Conservation (phyloP, 1,140 invertebrate species). For the Diachasmimorpha longicaudata region DNA sequence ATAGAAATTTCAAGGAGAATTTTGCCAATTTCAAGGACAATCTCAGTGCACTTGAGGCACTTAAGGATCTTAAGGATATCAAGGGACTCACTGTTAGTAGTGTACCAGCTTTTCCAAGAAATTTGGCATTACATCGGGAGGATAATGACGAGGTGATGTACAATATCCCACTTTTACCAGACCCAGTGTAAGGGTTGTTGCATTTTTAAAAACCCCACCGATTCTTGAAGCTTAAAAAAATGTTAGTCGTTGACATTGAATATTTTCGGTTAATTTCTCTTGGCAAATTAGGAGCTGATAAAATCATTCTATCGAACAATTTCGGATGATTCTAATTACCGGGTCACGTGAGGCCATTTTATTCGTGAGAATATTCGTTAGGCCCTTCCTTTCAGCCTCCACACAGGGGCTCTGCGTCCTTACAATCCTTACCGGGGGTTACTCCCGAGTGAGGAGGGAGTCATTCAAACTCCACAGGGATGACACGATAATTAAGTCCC, state of each 20-base stretch:
- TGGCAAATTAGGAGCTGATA: no score
- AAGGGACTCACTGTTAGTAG: constrained; percentile 58
- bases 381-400: not conserved
- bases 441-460: not conserved
- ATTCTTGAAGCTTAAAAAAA: no score
- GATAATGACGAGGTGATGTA: constrained; percentile 56
- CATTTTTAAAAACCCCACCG: no score
- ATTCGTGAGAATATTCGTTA: constrained; percentile 1
- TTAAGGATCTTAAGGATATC: constrained; percentile 57
- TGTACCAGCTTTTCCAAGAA: constrained; percentile 59
- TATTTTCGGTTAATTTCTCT: no score
- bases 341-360: not conserved
- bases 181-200: no score
- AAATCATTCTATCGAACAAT: not conserved
- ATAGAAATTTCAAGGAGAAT: constrained; percentile 59
- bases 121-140: constrained; percentile 55
- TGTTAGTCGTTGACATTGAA: no score
- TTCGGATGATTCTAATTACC: not conserved
- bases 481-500: not conserved
- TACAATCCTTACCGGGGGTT: not conserved
- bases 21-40: constrained; percentile 56
- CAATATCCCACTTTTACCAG: no score
- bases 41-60: constrained; percentile 53
- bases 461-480: not conserved
- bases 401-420: not conserved